Conservation (phyloP, 2,888 invertebrate species). For the Dasysyrphus albostriatus region DNA sequence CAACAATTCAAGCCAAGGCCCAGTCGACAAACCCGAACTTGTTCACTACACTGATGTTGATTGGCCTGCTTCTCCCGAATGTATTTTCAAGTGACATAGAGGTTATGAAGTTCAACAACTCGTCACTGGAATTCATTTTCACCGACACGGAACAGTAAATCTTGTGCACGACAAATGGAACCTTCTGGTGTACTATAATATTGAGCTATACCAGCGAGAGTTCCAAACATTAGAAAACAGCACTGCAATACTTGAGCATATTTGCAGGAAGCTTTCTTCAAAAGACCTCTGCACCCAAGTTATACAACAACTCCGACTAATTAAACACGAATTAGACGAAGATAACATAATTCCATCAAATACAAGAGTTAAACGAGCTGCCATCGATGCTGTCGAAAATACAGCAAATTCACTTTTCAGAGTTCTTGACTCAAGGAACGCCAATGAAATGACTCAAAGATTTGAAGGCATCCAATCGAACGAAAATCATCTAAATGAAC, state of each 20-base stretch:
- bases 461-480: slow-evolving; percentile 33
- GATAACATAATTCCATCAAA: slow-evolving; percentile 4
- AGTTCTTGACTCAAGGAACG: too few relatives aligned
- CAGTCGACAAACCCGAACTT: neutral
- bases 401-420: too few relatives aligned
- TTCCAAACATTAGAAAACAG: slow-evolving; percentile 37
- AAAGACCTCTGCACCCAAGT: slow-evolving; percentile 9
- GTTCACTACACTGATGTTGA: neutral
- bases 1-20: neutral
- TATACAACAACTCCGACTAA: neutral
- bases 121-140: slow-evolving; percentile 33
- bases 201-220: slow-evolving; percentile 35
- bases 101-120: slow-evolving; percentile 12
- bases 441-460: too few relatives aligned
- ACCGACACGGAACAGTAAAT: slow-evolving; percentile 30
- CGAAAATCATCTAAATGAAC: slow-evolving; percentile 36
- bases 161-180: slow-evolving; percentile 43
- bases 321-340: slow-evolving; percentile 14
- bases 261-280: neutral
- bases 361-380: too few relatives aligned
- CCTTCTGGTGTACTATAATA: slow-evolving; percentile 54
- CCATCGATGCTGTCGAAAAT: too few relatives aligned
- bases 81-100: neutral
- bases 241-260: slow-evolving; percentile 15
- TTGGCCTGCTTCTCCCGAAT: neutral